Evolutionary conservation across 1,140 invertebrate genomes (phyloP).

Genomic region (Parapsyche elsis): DNA sequence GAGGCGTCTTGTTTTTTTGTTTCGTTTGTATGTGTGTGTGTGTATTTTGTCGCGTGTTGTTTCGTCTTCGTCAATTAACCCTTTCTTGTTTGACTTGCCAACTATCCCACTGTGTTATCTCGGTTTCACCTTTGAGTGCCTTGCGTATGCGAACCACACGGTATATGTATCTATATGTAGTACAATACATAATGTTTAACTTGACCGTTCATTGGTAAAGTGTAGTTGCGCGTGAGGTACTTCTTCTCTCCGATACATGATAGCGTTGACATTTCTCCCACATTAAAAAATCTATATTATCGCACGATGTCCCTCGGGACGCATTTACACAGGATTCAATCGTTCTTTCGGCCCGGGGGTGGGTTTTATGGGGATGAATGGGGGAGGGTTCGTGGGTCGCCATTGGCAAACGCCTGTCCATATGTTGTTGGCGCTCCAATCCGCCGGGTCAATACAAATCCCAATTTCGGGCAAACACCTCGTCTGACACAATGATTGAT

Average conservation of each 20-base stretch:
- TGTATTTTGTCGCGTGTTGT: conserved; percentile 1
- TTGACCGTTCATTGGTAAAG: no score
- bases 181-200: no score
- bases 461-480: conserved; percentile 43
- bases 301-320: no score
- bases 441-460: conserved; percentile 41
- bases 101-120: background rate
- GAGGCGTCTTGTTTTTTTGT: background rate
- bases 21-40: background rate
- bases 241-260: no score
- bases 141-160: background rate
- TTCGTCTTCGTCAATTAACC: conserved; percentile 3
- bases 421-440: conserved; percentile 31
- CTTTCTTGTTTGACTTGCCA: background rate
- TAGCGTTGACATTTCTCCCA: no score
- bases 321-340: no score
- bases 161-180: no score
- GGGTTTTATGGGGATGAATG: background rate
- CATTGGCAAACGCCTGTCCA: background rate
- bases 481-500: conserved; percentile 43
- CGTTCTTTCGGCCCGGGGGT: no score
- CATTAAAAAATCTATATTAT: no score
- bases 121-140: background rate
- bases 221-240: no score
- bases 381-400: background rate